These are phyloP conservation scores for Taeniopygia guttata DNA, from an alignment of 2,797 vertebrate species.

Conservation along the genomic window DNA sequence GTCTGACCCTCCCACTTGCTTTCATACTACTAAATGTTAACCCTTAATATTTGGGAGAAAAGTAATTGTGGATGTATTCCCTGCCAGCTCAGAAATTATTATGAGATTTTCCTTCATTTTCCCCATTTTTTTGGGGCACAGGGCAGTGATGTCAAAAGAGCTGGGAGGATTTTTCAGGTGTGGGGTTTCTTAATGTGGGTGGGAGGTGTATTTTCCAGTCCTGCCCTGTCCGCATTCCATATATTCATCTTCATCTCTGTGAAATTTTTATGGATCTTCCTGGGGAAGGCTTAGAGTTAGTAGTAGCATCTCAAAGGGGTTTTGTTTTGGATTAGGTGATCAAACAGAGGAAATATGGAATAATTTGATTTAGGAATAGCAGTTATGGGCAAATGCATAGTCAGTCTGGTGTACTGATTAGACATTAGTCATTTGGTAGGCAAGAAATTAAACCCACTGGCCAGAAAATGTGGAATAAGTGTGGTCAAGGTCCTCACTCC, in stretches of 20 bases:
- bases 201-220: not conserved
- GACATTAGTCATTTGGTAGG: not conserved
- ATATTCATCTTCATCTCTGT: not conserved
- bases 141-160: not conserved
- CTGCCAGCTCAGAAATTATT: not conserved
- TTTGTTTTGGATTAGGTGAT: not conserved
- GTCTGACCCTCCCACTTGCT: not conserved
- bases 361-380: not conserved
- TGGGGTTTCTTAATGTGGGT: fast-evolving
- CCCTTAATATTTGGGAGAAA: not conserved
- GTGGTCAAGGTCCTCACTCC: not conserved
- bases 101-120: not conserved
- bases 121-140: not conserved
- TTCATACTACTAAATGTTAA: not conserved
- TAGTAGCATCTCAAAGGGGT: not conserved
- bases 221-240: not conserved
- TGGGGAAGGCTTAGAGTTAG: not conserved
- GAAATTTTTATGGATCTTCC: not conserved
- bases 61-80: not conserved
- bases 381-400: not conserved
- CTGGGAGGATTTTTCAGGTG: not conserved
- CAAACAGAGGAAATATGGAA: not conserved
- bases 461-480: fast-evolving
- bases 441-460: not conserved
- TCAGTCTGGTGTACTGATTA: not conserved